These are phyloP conservation scores for Ancistrus triradiatus DNA, from an alignment of 2,113 vertebrate species.

Conservation along the genomic window DNA sequence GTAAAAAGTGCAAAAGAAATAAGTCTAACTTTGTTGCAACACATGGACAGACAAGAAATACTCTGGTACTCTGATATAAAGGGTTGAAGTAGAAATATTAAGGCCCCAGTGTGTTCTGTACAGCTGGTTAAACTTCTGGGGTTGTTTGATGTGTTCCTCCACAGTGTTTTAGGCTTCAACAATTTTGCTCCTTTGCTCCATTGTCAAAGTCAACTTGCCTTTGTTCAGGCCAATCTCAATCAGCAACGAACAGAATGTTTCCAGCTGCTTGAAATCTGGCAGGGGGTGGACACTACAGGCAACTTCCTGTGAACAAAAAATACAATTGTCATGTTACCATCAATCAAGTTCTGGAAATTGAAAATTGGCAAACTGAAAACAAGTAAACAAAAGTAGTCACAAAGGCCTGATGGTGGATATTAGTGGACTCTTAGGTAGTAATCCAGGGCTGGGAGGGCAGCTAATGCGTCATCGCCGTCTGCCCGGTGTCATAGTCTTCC, in stretches of 20 bases:
- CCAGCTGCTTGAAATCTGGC: constrained; percentile 11
- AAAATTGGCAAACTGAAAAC: too few relatives aligned
- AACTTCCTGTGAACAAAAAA: constrained; percentile 30
- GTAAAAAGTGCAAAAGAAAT: too few relatives aligned
- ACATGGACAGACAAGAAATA: too few relatives aligned
- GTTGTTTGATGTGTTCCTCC: constrained; percentile 31
- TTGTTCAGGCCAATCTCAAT: constrained; percentile 20
- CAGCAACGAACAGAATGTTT: constrained; percentile 27
- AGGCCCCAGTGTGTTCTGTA: constrained; percentile 39
- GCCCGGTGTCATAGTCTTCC: constrained; percentile 2
- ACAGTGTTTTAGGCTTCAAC: constrained; percentile 13
- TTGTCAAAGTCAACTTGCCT: constrained; percentile 3
- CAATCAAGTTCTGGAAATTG: too few relatives aligned
- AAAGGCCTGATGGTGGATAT: constrained; percentile 17
- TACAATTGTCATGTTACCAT: too few relatives aligned
- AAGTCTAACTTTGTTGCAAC: too few relatives aligned
- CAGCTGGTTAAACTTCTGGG: constrained; percentile 21
- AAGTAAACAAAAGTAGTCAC: constrained; percentile 29
- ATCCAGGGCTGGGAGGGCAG: background rate
- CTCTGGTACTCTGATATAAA: too few relatives aligned
- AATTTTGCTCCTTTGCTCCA: constrained; percentile 24
- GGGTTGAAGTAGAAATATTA: too few relatives aligned
- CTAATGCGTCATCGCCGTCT: background rate
- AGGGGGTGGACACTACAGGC: constrained; percentile 27
- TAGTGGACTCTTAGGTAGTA: background rate